phyloP scores from a whole-genome alignment of 53 echinoderm and acorn worm genomes.

The Astropecten irregularis region DNA sequence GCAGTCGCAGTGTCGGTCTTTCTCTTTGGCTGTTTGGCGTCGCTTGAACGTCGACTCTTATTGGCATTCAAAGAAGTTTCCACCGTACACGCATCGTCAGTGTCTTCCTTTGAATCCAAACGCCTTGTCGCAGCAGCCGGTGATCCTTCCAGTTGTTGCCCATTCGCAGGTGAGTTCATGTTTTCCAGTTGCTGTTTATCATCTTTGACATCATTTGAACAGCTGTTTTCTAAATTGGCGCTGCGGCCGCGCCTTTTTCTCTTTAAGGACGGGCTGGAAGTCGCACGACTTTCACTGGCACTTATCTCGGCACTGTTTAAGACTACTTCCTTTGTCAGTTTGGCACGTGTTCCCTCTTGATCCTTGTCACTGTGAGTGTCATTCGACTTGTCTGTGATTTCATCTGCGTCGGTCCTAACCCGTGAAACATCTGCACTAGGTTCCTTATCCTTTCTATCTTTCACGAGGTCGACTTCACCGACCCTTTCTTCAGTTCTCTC shows the following conservation, averaged over 20 bases:
- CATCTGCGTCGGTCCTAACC: too few species aligned
- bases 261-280: background rate
- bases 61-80: background rate
- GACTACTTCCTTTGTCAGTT: too few species aligned
- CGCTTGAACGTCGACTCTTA: too few species aligned
- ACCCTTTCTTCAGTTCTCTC: too few species aligned
- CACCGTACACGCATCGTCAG: background rate
- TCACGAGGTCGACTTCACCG: too few species aligned
- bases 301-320: too few species aligned
- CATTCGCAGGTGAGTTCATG: background rate
- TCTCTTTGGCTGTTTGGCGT: background rate
- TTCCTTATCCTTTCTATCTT: too few species aligned
- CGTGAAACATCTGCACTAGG: too few species aligned
- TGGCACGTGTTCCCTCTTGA: too few species aligned
- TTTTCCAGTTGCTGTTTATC: background rate
- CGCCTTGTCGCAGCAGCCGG: background rate
- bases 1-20: background rate
- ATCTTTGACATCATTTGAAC: background rate
- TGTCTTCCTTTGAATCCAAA: background rate
- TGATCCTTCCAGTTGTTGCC: background rate
- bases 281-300: background rate
- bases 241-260: background rate
- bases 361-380: too few species aligned
- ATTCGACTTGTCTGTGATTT: too few species aligned
- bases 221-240: background rate